phyloP scores from a whole-genome alignment of 1,140 invertebrate species.

The Procambarus clarkii region DNA sequence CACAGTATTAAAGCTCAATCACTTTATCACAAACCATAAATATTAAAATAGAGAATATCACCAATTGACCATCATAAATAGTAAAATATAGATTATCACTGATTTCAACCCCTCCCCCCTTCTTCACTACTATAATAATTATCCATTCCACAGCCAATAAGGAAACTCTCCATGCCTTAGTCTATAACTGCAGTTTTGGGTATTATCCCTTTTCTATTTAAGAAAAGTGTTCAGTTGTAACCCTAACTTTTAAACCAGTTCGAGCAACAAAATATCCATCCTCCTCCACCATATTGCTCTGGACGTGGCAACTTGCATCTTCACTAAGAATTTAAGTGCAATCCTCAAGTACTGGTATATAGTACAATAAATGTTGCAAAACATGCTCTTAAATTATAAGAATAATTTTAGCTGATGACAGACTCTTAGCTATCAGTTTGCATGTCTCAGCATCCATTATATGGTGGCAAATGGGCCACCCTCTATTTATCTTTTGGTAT shows the following conservation, averaged over 20 bases:
- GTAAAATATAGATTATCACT: constrained; percentile 56
- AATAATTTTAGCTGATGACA: not conserved
- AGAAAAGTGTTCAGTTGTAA: constrained; percentile 39
- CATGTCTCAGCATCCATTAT: not conserved
- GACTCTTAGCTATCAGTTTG: not conserved
- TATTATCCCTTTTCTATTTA: constrained; percentile 17
- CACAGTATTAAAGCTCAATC: constrained; percentile 68
- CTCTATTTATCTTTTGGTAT: not conserved
- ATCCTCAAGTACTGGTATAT: constrained; percentile 18
- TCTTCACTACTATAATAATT: constrained; percentile 25
- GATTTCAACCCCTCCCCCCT: not conserved
- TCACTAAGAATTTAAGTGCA: constrained; percentile 59
- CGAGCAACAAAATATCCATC: constrained; percentile 44
- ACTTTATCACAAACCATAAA: constrained; percentile 69
- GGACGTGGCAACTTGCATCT: constrained; percentile 65
- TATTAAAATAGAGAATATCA: constrained; percentile 69
- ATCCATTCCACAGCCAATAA: constrained; percentile 57
- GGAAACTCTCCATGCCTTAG: constrained; percentile 30
- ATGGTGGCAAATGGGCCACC: not conserved
- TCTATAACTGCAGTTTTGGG: constrained; percentile 21
- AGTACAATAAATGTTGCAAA: constrained; percentile 19
- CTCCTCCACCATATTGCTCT: constrained; percentile 66
- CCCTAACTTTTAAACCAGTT: constrained; percentile 42
- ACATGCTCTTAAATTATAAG: not conserved
- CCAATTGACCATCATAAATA: constrained; percentile 68